Evolutionary conservation across 2,888 invertebrate species (phyloP).

Genomic region (Sarcophaga variegata): DNA sequence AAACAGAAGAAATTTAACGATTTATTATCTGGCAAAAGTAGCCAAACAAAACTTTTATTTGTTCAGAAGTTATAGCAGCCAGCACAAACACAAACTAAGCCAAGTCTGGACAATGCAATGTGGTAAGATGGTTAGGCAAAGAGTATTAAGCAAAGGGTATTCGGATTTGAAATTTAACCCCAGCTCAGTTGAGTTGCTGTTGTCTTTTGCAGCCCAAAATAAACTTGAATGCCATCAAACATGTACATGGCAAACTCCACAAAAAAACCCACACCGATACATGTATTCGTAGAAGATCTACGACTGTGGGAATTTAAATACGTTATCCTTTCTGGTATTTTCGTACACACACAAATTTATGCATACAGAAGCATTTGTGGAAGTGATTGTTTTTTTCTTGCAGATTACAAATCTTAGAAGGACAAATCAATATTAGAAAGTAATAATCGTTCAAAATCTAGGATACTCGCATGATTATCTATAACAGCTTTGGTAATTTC

Average conservation of each 20-base stretch:
- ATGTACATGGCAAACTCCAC: not conserved
- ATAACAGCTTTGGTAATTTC: too few relatives aligned
- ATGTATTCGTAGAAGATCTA: constrained; percentile 44
- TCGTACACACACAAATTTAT: constrained; percentile 25
- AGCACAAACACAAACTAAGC: not conserved
- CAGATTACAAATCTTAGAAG: too few relatives aligned
- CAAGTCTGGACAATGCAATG: not conserved
- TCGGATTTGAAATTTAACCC: constrained; percentile 35
- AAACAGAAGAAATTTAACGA: constrained; percentile 66
- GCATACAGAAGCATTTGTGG: not conserved
- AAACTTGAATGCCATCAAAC: constrained; percentile 37
- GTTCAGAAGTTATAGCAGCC: not conserved
- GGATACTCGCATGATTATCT: too few relatives aligned
- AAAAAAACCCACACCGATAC: not conserved
- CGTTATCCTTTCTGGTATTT: constrained; percentile 41
- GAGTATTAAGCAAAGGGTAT: not conserved
- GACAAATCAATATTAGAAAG: too few relatives aligned
- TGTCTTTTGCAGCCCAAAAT: constrained; percentile 33
- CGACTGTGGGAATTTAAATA: constrained; percentile 68
- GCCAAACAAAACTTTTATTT: constrained; percentile 62
- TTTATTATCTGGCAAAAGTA: constrained; percentile 73
- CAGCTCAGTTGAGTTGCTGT: constrained; percentile 26
- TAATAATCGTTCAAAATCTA: too few relatives aligned
- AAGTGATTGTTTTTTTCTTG: too few relatives aligned
- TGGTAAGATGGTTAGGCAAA: not conserved